These are phyloP conservation scores for Tetheella fluctuosa DNA, from an alignment of 2,888 invertebrate genomes.

Conservation along the genomic window DNA sequence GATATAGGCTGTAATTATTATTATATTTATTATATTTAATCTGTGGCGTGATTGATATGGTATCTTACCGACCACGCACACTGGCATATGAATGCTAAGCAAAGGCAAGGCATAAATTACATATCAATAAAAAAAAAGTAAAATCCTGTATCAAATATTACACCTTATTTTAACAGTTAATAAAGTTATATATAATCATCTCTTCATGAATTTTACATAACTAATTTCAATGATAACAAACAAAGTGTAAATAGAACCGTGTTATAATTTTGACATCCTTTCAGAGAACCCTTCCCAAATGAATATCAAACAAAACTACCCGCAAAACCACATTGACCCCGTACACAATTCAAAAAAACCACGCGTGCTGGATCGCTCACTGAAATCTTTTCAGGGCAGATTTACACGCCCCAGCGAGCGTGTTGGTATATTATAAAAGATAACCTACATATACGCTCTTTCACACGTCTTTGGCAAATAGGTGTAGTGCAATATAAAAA, in stretches of 20 bases:
- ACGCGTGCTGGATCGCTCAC: background rate
- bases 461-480: background rate
- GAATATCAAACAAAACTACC: background rate
- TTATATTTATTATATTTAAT: no score
- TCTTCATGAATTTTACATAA: background rate
- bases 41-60: no score
- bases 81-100: no score
- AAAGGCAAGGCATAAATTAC: no score
- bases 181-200: no score
- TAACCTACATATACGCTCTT: conserved; percentile 26
- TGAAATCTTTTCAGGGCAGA: conserved; percentile 24
- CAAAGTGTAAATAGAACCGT: background rate
- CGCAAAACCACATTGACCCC: conserved; percentile 2
- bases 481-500: background rate
- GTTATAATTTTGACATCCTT: background rate
- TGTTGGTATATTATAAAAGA: conserved; percentile 23
- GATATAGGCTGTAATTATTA: no score
- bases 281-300: background rate
- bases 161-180: no score
- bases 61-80: no score
- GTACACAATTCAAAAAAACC: background rate
- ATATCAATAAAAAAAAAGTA: no score
- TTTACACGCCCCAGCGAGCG: conserved; percentile 8
- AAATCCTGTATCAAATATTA: no score
- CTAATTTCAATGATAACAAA: no score